Conservation (phyloP, 2,888 invertebrate genomes). For the Eupeodes luniger region DNA sequence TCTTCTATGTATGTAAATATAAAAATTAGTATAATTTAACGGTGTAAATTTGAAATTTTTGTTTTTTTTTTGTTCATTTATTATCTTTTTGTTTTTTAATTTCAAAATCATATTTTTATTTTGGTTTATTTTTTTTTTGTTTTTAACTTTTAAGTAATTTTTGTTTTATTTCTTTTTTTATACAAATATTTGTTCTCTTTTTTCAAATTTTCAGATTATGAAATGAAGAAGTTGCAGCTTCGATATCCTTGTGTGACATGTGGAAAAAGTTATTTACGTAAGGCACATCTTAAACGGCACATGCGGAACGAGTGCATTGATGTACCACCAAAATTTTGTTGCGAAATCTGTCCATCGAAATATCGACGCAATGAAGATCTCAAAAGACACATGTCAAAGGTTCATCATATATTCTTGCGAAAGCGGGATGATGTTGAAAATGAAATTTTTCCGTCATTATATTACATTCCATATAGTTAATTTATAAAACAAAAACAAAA, state of each 20-base stretch:
- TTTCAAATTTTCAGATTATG: conserved; percentile 56
- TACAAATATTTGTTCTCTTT: conserved; percentile 69
- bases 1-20: conserved; percentile 57
- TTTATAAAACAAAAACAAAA: not conserved
- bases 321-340: conserved; percentile 79
- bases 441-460: conserved; percentile 75
- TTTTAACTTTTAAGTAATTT: conserved; percentile 29
- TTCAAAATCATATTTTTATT: not conserved
- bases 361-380: conserved; percentile 80
- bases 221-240: conserved; percentile 76
- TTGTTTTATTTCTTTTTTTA: conserved; percentile 38
- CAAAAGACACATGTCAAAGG: conserved; percentile 78
- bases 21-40: conserved; percentile 18
- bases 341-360: conserved; percentile 78
- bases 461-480: conserved; percentile 77
- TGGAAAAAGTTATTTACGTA: conserved; percentile 80
- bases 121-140: not conserved
- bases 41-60: conserved; percentile 21
- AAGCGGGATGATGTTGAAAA: conserved; percentile 67
- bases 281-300: conserved; percentile 80
- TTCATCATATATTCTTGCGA: conserved; percentile 76
- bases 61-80: conserved; percentile 13
- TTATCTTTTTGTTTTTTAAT: not conserved
- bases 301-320: conserved; percentile 80
- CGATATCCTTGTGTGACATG: conserved; percentile 79